Evolutionary conservation across 2,113 vertebrate genomes (phyloP).

Genomic region (Nothobranchius kuhntae): DNA sequence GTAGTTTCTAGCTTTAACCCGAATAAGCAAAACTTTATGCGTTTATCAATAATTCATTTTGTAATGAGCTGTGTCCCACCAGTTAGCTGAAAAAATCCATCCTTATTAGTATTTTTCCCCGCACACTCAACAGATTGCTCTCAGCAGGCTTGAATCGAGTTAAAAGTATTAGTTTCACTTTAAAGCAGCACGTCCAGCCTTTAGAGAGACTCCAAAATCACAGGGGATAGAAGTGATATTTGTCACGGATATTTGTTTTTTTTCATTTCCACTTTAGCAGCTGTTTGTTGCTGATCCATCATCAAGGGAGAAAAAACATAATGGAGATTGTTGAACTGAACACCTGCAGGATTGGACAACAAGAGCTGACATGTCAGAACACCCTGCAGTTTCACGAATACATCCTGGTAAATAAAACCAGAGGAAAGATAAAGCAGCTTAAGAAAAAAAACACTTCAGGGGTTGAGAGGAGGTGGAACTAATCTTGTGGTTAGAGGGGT

Average conservation of each 20-base stretch:
- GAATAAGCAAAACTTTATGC: no score
- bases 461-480: slow-evolving; percentile 54
- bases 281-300: slow-evolving; percentile 31
- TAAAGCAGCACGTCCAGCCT: slow-evolving; percentile 24
- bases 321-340: slow-evolving; percentile 15
- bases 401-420: slow-evolving; percentile 36
- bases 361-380: slow-evolving; percentile 15
- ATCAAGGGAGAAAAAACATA: neutral
- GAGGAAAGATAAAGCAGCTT: slow-evolving; percentile 39
- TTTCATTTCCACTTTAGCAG: slow-evolving; percentile 32
- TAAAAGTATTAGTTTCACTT: slow-evolving; percentile 39
- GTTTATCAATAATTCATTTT: no score
- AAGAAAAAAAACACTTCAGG: slow-evolving; percentile 29
- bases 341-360: slow-evolving; percentile 30
- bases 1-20: no score
- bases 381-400: slow-evolving; percentile 9
- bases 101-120: neutral
- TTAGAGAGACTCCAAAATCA: slow-evolving; percentile 34
- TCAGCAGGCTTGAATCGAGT: slow-evolving; percentile 17
- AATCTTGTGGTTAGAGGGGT: slow-evolving; percentile 37
- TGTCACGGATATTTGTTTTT: slow-evolving; percentile 28
- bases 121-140: slow-evolving; percentile 6
- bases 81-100: neutral
- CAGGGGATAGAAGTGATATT: slow-evolving; percentile 38
- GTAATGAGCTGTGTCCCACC: neutral